Conservation (phyloP, 2,113 vertebrate species). For the Leucopternis melanops region DNA sequence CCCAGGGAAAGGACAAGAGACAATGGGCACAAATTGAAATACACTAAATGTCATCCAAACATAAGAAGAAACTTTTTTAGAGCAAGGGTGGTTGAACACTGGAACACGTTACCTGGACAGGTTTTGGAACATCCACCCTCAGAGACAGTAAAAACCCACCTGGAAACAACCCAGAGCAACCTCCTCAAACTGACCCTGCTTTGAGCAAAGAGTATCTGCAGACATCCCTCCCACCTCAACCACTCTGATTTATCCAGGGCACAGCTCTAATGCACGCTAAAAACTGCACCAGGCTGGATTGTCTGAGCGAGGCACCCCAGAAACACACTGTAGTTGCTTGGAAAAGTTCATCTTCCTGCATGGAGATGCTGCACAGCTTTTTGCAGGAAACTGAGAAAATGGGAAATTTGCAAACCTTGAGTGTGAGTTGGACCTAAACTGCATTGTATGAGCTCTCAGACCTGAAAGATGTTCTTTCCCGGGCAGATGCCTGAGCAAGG, state of each 20-base stretch:
- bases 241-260: not conserved
- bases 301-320: not conserved
- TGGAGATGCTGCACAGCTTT: not conserved
- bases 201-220: not conserved
- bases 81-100: not conserved
- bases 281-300: not conserved
- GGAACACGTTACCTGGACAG: not conserved
- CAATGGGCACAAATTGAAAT: not conserved
- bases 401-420: not conserved
- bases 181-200: not conserved
- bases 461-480: not conserved
- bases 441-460: not conserved
- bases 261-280: accelerated
- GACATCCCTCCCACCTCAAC: not conserved
- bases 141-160: not conserved
- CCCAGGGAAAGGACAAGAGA: not conserved
- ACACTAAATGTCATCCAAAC: not conserved
- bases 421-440: not conserved
- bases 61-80: not conserved
- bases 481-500: not conserved
- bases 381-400: not conserved
- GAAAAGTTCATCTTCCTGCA: not conserved
- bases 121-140: not conserved
- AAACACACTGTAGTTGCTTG: accelerated
- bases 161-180: not conserved